Evolutionary conservation across 2,797 vertebrate species (phyloP).

Genomic region (Leuciscus waleckii): DNA sequence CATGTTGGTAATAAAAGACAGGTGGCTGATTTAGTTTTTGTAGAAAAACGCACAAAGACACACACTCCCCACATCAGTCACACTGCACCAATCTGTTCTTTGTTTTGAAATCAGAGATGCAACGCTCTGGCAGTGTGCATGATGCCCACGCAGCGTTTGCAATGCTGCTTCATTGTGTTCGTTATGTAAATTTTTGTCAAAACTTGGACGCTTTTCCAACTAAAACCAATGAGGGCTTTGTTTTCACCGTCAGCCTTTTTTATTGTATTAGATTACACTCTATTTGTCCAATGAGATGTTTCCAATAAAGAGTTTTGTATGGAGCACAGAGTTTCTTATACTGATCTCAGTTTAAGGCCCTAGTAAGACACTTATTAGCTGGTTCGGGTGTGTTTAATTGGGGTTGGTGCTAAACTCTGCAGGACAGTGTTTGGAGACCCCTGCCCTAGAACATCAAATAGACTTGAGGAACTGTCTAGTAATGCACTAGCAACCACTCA

Average conservation of each 20-base stretch:
- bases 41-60: conserved; percentile 8
- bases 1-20: conserved; percentile 59
- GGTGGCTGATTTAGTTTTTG: conserved; percentile 43
- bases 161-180: background rate
- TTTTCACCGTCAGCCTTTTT: background rate
- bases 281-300: conserved; percentile 55
- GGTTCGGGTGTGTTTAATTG: no score
- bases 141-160: background rate
- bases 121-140: background rate
- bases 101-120: conserved; percentile 22
- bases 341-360: background rate
- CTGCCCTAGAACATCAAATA: background rate
- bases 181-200: background rate
- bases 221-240: background rate
- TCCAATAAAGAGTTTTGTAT: conserved; percentile 62
- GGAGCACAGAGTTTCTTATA: background rate
- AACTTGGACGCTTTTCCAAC: background rate
- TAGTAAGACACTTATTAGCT: no score
- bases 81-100: conserved; percentile 28
- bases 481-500: background rate
- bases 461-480: background rate
- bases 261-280: background rate
- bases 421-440: no score
- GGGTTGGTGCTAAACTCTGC: no score
- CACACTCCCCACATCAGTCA: conserved; percentile 12